phyloP scores from a whole-genome alignment of 2,113 vertebrate species.

The Saguinus midas region DNA sequence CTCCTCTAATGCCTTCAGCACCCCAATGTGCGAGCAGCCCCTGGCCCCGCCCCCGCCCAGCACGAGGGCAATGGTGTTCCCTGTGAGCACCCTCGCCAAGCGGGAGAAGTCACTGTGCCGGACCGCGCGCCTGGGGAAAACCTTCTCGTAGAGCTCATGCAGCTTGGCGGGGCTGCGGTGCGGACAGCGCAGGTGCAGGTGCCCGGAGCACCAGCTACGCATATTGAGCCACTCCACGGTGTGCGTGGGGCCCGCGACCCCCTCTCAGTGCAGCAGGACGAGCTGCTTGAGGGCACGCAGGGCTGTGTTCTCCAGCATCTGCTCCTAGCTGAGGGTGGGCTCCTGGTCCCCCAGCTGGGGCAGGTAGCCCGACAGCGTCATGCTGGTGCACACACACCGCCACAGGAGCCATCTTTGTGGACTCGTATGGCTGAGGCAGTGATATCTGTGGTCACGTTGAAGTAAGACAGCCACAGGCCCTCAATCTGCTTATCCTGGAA shows the following conservation, averaged over 20 bases:
- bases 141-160: conserved; percentile 95
- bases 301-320: conserved; percentile 96
- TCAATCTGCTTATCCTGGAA: conserved; percentile 97
- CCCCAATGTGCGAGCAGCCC: conserved; percentile 96
- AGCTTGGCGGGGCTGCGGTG: conserved; percentile 90
- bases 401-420: conserved; percentile 98
- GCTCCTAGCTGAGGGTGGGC: too few relatives aligned
- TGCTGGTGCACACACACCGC: conserved; percentile 98
- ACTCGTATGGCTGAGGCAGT: conserved; percentile 96
- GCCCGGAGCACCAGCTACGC: conserved; percentile 97
- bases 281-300: conserved; percentile 96
- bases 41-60: conserved; percentile 97
- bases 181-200: conserved; percentile 93
- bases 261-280: conserved; percentile 93
- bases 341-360: too few relatives aligned
- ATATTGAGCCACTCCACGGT: conserved; percentile 98
- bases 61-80: conserved; percentile 96
- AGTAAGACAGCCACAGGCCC: conserved; percentile 98
- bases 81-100: conserved; percentile 93
- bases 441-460: conserved; percentile 98
- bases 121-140: conserved; percentile 91
- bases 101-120: conserved; percentile 98
- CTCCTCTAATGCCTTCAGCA: conserved; percentile 97
- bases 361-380: too few relatives aligned
- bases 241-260: conserved; percentile 90